Percentiles rank a stretch among this genome's conserved stretches.
phyloP scores from a whole-genome alignment of 2,113 vertebrate genomes.

The Pedionomus torquatus region DNA sequence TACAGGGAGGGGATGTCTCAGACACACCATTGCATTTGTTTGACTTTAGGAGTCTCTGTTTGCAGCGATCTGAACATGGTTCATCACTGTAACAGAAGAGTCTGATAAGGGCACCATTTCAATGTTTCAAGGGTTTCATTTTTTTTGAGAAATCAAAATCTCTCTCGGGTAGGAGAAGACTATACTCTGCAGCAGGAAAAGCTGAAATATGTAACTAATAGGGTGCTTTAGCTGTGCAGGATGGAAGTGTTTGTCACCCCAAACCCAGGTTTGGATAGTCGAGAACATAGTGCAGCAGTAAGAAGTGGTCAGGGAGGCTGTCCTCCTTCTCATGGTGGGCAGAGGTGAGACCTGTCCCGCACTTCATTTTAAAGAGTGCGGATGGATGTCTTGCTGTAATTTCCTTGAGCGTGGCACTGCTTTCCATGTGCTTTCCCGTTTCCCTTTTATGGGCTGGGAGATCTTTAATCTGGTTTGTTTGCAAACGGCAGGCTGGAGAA shows the following conservation, averaged over 20 bases:
- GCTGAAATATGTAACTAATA: not conserved
- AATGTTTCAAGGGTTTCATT: not conserved
- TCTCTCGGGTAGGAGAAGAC: not conserved
- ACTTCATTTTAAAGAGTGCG: not conserved
- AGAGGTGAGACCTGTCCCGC: not conserved
- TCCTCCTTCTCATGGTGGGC: not conserved
- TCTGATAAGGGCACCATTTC: not conserved
- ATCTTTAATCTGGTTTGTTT: not conserved
- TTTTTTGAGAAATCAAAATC: not conserved
- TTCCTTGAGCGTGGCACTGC: not conserved
- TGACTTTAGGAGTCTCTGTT: not conserved
- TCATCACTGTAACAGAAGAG: not conserved
- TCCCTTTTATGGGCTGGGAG: not conserved
- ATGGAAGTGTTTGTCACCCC: not conserved
- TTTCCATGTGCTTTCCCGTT: not conserved
- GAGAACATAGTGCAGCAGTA: not conserved
- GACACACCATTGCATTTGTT: not conserved
- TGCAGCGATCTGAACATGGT: not conserved
- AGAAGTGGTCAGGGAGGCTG: not conserved
- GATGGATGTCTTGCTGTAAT: not conserved
- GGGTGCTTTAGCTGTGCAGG: not conserved
- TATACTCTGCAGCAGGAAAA: not conserved
- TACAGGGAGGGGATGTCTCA: not conserved
- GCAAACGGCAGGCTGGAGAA: not conserved
- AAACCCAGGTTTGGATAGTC: not conserved